Percentiles rank a stretch among this genome's conserved stretches.
These are phyloP conservation scores for Clinocottus analis DNA, from an alignment of 2,113 vertebrate genomes.

Conservation along the genomic window DNA sequence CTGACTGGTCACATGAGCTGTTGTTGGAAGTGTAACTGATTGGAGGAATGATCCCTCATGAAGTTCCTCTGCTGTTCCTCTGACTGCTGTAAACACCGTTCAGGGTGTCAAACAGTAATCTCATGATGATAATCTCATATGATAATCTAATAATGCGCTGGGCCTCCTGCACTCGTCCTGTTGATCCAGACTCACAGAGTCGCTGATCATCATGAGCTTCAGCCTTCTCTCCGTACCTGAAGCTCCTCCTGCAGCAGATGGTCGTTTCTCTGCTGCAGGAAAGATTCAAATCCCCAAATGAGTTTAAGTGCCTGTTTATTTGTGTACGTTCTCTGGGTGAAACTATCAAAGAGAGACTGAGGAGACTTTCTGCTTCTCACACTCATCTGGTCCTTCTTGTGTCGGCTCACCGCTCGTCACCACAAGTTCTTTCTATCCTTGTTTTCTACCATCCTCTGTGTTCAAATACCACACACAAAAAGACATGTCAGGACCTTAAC, in stretches of 20 bases:
- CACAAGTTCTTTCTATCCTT: too few relatives aligned
- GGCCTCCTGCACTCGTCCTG: too few relatives aligned
- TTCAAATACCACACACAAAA: too few relatives aligned
- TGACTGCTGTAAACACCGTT: background rate
- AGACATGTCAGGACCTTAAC: too few relatives aligned
- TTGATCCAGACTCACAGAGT: slow-evolving; percentile 47
- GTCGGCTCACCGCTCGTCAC: too few relatives aligned
- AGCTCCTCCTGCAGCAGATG: slow-evolving; percentile 66
- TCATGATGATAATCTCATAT: too few relatives aligned
- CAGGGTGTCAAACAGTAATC: slow-evolving; percentile 23
- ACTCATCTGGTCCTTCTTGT: too few relatives aligned
- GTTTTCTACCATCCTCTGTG: too few relatives aligned
- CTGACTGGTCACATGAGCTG: background rate
- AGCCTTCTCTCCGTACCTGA: background rate
- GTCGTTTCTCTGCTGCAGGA: slow-evolving; percentile 51
- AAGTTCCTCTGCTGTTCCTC: too few relatives aligned
- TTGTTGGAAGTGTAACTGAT: background rate
- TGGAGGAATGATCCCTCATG: too few relatives aligned
- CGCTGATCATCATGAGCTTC: background rate
- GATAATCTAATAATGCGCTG: slow-evolving; percentile 32
- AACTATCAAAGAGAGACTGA: slow-evolving; percentile 60
- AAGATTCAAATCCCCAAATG: slow-evolving; percentile 69
- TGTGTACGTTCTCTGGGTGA: slow-evolving; percentile 64
- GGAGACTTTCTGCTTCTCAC: too few relatives aligned
- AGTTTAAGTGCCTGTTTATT: slow-evolving; percentile 75